Evolutionary conservation across 2,797 vertebrate genomes (phyloP).

Genomic region (Lagocephalus sceleratus): DNA sequence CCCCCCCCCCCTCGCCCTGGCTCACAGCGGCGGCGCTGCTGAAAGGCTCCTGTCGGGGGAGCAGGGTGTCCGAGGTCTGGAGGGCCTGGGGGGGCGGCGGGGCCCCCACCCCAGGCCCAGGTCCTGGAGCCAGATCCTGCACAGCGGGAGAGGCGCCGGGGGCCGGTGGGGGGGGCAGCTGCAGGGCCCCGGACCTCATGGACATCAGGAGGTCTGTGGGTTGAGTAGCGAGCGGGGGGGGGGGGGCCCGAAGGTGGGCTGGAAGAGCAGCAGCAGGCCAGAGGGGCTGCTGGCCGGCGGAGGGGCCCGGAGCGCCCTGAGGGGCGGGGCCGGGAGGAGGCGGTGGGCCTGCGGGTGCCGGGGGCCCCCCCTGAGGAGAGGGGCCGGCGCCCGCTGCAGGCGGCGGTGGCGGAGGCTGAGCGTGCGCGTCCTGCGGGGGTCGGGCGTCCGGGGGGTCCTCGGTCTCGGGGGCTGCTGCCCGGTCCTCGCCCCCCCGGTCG

Average conservation of each 20-base stretch:
- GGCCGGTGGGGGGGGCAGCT: too few species aligned
- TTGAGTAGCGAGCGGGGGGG: conserved; percentile 11
- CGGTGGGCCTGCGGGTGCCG: conserved; percentile 1
- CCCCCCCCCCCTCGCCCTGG: background rate
- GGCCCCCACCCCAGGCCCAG: background rate
- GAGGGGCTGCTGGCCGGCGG: conserved; percentile 8
- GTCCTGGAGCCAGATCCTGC: conserved; percentile 14
- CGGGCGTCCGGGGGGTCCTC: too few species aligned
- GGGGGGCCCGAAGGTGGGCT: conserved; percentile 1
- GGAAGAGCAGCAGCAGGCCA: conserved; percentile 18
- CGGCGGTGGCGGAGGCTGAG: too few species aligned
- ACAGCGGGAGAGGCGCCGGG: too few species aligned
- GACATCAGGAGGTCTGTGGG: background rate
- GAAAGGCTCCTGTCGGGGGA: conserved; percentile 4
- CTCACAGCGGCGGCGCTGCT: background rate
- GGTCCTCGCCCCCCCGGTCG: too few species aligned
- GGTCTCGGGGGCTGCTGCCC: too few species aligned
- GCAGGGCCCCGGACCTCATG: too few species aligned
- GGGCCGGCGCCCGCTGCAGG: too few species aligned
- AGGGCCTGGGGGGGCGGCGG: conserved; percentile 2
- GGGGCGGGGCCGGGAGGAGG: conserved; percentile 13
- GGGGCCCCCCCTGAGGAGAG: too few species aligned
- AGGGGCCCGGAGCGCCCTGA: conserved; percentile 3
- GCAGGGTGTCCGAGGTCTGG: conserved; percentile 9
- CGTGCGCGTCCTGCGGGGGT: too few species aligned